Conservation (phyloP, 2,797 vertebrate species). For the Novumbra hubbsi region DNA sequence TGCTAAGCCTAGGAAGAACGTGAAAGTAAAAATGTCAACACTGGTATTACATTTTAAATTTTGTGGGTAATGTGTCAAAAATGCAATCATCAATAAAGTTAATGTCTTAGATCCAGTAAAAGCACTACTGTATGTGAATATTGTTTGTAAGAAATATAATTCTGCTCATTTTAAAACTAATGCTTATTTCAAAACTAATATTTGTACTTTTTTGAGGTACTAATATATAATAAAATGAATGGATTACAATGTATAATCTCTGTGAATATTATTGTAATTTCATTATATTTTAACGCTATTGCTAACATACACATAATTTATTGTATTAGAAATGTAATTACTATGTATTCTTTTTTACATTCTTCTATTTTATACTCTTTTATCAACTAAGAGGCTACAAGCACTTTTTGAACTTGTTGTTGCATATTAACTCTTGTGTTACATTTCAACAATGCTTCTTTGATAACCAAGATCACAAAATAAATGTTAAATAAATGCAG, state of each 20-base stretch:
- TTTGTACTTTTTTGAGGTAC: background rate
- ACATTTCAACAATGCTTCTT: background rate
- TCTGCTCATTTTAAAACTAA: background rate
- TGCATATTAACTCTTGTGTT: background rate
- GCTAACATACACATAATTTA: background rate
- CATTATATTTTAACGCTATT: background rate
- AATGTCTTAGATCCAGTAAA: constrained; percentile 13
- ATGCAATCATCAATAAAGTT: background rate
- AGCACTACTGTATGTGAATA: background rate
- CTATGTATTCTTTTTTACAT: background rate
- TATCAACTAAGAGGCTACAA: background rate
- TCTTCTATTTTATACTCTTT: background rate
- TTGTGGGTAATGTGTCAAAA: constrained; percentile 4
- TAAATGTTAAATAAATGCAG: background rate
- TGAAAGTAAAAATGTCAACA: constrained; percentile 3
- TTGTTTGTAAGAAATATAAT: constrained; percentile 1
- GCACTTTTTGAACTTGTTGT: background rate
- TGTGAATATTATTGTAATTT: background rate
- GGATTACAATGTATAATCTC: constrained; percentile 9
- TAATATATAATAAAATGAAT: constrained; percentile 1
- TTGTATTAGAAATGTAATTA: background rate
- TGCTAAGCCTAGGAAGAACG: constrained; percentile 18
- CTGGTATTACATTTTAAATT: background rate
- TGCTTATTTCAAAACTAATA: constrained; percentile 7
- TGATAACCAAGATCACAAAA: background rate